Evolutionary conservation across 2,888 invertebrate species (phyloP), one percentile per base, ranked within the genome.

Genomic region (Agrotis puta): DNA sequence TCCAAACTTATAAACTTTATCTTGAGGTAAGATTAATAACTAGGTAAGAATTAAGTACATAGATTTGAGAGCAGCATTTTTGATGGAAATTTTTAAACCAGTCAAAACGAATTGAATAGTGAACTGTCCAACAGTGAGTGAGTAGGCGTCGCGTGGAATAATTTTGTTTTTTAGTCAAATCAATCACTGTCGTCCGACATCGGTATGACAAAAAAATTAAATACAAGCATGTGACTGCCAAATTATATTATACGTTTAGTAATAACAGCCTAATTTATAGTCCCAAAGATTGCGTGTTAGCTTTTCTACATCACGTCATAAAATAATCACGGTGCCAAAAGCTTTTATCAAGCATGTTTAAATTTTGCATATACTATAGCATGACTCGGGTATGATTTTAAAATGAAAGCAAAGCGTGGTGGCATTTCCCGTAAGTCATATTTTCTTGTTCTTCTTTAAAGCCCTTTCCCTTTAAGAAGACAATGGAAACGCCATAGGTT

Each of bases 121-220:
- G 18, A 48, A 14, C 27, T 13, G 45, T 22, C 47, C 22, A 24
- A 20, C 33, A 20, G 20, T 24, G 6, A 7, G 78, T 78, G 9
- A 7, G 78, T 71, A 53, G 59, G 47, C 39, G 59, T 24, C 51
- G 43, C n/a, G 11, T 13, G n/a, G 27, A 57, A 20, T 51, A 43
- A 20, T 56, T 3, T 33, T 2, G 13, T n/a, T 47, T 72, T 67
- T 50, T n/a, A 13, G 14, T 7, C 43, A 20, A 51, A 77, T 77
- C 75, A 47, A 77, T 79, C 74, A 79, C 14, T 27, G 62, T 45
- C 45, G n/a, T 18, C 39, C 4, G 47, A 57, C 48, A 13, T 20
- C 13, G n/a, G 1, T n/a, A 18, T n/a, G n/a, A 65, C 47, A 57
- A 64, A 62, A 72, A 79, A 57, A 2, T 0, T n/a, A 2, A 57